phyloP scores from a whole-genome alignment of 2,113 vertebrate species.

The Neotoma lepida region DNA sequence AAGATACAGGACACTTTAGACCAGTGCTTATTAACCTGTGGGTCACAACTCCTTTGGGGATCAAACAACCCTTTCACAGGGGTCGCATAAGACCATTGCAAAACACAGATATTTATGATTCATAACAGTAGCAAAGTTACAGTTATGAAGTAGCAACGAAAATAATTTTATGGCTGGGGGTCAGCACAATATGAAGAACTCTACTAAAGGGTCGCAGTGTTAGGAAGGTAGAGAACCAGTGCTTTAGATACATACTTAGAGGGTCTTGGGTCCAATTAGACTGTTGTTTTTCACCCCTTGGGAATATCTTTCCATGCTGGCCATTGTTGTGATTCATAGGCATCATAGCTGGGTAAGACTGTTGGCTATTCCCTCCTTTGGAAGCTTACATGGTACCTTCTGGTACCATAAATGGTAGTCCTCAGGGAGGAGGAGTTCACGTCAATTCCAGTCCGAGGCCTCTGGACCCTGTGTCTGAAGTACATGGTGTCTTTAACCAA shows the following conservation, averaged over 20 bases:
- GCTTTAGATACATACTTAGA: background rate
- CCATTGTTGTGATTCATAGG: background rate
- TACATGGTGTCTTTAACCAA: background rate
- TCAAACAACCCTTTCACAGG: too few species aligned
- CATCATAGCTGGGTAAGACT: background rate
- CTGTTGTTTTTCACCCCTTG: background rate
- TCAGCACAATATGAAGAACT: too few species aligned
- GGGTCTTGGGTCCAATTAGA: background rate
- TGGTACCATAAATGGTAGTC: background rate
- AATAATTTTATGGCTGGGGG: too few species aligned
- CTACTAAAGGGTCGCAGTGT: too few species aligned
- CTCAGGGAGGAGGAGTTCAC: background rate
- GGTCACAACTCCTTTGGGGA: too few species aligned
- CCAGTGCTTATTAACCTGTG: too few species aligned
- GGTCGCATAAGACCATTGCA: too few species aligned
- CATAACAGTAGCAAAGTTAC: too few species aligned
- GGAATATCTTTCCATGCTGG: background rate
- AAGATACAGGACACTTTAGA: background rate
- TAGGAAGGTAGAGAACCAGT: too few species aligned
- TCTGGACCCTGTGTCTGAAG: background rate
- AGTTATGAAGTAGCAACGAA: too few species aligned
- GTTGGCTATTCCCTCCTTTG: background rate
- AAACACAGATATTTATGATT: too few species aligned
- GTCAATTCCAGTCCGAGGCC: background rate
- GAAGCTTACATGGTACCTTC: background rate